Evolutionary conservation across 2,888 invertebrate genomes (phyloP).

Genomic region (Acleris holmiana): DNA sequence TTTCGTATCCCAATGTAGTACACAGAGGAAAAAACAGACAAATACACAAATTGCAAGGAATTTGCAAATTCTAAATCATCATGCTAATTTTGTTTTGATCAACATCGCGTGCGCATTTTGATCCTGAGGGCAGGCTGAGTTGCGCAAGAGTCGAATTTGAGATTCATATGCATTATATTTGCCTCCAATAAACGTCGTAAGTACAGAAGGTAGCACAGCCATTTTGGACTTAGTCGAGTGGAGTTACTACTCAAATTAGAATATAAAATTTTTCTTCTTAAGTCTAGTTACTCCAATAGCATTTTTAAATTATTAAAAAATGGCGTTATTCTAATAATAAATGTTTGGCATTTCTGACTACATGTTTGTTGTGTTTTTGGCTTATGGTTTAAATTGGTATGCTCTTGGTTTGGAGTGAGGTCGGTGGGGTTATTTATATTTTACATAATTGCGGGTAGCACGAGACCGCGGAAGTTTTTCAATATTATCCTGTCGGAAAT

Average conservation of each 20-base stretch:
- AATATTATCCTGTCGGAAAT: constrained; percentile 3
- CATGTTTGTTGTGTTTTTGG: neutral
- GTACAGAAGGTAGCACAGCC: no score
- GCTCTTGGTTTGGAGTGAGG: neutral
- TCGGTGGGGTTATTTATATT: neutral
- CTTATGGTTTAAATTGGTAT: neutral
- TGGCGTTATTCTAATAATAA: neutral
- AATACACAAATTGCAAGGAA: neutral
- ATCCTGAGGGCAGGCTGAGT: constrained; percentile 22
- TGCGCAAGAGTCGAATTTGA: constrained; percentile 15
- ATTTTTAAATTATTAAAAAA: neutral
- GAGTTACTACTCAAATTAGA: no score
- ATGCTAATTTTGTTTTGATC: constrained; percentile 23
- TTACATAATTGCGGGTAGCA: constrained; percentile 20
- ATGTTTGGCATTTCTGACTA: neutral
- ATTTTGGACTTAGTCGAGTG: no score
- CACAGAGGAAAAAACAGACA: no score
- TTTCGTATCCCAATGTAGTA: no score
- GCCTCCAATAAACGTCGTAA: neutral
- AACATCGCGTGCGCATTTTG: constrained; percentile 23
- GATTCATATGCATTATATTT: constrained; percentile 13
- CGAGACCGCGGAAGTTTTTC: constrained; percentile 15
- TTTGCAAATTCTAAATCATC: neutral
- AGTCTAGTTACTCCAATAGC: no score
- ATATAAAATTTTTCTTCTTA: no score